These are phyloP conservation scores for Drosophila nigritarsus DNA, from an alignment of 2,888 invertebrate genomes.

Conservation along the genomic window DNA sequence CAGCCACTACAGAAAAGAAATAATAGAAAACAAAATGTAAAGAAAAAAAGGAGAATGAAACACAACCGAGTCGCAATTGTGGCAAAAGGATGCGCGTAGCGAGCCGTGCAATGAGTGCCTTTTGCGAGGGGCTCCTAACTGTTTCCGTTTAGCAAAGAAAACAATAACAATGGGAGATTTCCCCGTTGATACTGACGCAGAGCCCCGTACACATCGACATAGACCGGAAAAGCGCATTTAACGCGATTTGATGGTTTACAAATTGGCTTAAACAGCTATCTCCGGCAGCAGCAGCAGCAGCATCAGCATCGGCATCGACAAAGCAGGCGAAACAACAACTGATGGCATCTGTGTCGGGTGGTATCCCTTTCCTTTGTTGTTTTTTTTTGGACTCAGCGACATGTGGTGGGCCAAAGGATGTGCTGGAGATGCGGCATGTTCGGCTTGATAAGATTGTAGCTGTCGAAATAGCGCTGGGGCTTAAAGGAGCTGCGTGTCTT, in stretches of 20 bases:
- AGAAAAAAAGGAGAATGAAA: conserved; percentile 19
- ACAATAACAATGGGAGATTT: conserved; percentile 76
- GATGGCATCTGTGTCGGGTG: conserved; percentile 41
- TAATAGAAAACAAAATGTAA: neutral
- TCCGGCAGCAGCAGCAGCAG: conserved; percentile 36
- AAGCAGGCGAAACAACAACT: conserved; percentile 39
- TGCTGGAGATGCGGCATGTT: conserved; percentile 64
- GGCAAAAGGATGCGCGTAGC: conserved; percentile 44
- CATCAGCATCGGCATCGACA: conserved; percentile 3
- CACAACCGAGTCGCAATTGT: conserved; percentile 31
- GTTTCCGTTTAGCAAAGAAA: conserved; percentile 81
- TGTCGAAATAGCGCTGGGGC: conserved; percentile 18
- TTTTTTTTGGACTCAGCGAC: conserved; percentile 14
- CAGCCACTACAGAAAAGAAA: conserved; percentile 28
- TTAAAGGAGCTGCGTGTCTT: conserved; percentile 31
- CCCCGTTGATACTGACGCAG: conserved; percentile 41
- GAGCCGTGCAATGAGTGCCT: conserved; percentile 37
- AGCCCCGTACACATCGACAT: conserved; percentile 19
- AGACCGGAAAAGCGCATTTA: conserved; percentile 79
- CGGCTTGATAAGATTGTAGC: conserved; percentile 65
- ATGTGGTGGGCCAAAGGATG: conserved; percentile 46
- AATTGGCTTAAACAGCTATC: conserved; percentile 79
- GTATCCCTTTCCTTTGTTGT: conserved; percentile 36
- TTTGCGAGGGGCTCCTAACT: conserved; percentile 64
- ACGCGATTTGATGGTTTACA: conserved; percentile 82